These are phyloP conservation scores for Hyaena hyaena DNA, from an alignment of 2,113 vertebrate genomes.

Conservation along the genomic window DNA sequence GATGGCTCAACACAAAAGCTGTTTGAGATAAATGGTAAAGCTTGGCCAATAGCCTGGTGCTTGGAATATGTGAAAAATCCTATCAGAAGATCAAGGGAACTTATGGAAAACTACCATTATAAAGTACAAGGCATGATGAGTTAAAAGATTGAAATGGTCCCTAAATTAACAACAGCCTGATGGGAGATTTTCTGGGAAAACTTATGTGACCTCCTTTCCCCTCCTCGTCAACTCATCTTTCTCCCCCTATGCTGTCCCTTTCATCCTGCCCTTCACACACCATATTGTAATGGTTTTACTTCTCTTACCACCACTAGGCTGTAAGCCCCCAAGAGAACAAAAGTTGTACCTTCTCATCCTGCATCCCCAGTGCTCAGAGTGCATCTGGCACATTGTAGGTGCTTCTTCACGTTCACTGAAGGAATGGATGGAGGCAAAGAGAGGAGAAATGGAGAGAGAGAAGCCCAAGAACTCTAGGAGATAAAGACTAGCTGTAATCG, in stretches of 20 bases:
- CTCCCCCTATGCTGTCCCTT: rapidly evolving
- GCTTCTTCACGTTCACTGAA: not conserved
- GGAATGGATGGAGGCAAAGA: not conserved
- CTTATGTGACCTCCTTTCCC: not conserved
- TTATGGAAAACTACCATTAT: not conserved
- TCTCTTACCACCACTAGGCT: not conserved
- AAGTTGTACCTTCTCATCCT: not conserved
- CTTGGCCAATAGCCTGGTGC: not conserved
- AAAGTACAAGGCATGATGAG: not conserved
- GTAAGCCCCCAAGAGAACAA: not conserved
- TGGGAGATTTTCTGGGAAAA: not conserved
- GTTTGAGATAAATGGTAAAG: not conserved
- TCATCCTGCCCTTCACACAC: not conserved
- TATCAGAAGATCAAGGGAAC: not conserved
- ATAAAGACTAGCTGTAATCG: not conserved
- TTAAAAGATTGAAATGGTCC: not conserved
- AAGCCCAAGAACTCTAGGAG: not conserved
- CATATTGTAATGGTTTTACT: not conserved
- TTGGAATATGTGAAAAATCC: not conserved
- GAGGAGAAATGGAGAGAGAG: not conserved
- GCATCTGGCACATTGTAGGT: not conserved
- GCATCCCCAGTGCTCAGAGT: not conserved
- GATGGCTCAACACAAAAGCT: not conserved
- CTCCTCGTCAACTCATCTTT: not conserved
- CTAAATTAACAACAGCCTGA: not conserved